These are phyloP conservation scores for Tetraodon nigroviridis DNA, from an alignment of 2,113 vertebrate genomes.

Conservation along the genomic window DNA sequence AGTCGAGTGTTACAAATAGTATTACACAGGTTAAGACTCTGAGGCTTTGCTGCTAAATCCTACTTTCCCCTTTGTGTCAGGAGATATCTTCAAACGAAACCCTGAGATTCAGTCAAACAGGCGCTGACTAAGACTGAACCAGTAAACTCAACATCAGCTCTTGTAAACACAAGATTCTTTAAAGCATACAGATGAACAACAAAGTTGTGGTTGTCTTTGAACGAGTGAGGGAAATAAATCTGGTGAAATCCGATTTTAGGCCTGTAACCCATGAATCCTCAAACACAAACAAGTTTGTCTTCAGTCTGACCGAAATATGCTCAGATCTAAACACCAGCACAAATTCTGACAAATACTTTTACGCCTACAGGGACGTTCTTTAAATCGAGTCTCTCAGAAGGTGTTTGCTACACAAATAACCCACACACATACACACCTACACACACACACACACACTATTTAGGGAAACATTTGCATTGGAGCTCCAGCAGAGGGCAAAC, in stretches of 20 bases:
- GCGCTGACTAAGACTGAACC: too few relatives aligned
- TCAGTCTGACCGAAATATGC: too few relatives aligned
- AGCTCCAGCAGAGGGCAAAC: conserved; percentile 24
- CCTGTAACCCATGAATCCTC: too few relatives aligned
- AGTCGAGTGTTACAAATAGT: neutral
- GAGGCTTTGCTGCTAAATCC: neutral
- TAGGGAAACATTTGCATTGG: conserved; percentile 8
- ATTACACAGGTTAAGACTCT: conserved; percentile 7
- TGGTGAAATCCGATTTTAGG: too few relatives aligned
- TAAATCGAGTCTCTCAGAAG: neutral
- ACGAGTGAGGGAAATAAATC: too few relatives aligned
- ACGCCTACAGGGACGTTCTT: neutral
- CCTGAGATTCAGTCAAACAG: too few relatives aligned
- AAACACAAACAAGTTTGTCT: too few relatives aligned
- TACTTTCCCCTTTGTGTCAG: neutral
- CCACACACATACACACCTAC: neutral
- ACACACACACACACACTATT: conserved; percentile 12
- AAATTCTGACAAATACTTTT: neutral
- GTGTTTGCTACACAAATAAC: conserved; percentile 6
- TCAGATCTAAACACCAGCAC: too few relatives aligned
- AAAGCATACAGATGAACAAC: too few relatives aligned
- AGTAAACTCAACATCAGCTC: too few relatives aligned
- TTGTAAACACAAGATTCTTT: too few relatives aligned
- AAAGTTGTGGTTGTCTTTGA: too few relatives aligned
- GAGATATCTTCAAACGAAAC: neutral